Evolutionary conservation across 1,140 invertebrate genomes (phyloP).

Genomic region (Rhizoglyphus robini): DNA sequence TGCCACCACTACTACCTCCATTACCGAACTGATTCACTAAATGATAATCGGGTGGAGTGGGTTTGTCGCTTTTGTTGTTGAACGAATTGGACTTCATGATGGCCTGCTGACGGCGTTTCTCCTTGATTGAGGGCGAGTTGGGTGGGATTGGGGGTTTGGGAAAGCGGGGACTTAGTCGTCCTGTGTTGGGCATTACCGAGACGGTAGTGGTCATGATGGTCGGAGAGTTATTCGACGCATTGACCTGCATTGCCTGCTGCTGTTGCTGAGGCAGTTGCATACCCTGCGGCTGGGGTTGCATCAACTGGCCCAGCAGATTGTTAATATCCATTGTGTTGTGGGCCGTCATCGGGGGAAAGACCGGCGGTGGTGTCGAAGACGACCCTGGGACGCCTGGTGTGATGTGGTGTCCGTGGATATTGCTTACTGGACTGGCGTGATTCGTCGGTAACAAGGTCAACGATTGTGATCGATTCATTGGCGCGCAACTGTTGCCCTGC

Average conservation of each 20-base stretch:
- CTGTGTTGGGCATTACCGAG: background rate
- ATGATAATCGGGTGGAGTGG: too few species aligned
- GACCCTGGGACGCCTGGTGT: background rate
- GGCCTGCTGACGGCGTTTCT: background rate
- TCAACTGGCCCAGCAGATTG: background rate
- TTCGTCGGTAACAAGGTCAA: slow-evolving; percentile 3
- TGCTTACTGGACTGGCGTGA: background rate
- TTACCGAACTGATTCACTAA: too few species aligned
- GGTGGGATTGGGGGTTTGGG: slow-evolving; percentile 23
- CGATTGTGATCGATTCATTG: background rate
- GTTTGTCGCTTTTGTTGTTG: too few species aligned
- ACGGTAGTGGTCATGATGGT: background rate
- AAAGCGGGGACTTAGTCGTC: background rate
- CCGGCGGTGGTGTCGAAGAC: background rate
- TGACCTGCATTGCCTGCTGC: background rate
- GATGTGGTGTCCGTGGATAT: background rate
- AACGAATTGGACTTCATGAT: too few species aligned
- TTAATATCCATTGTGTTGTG: background rate
- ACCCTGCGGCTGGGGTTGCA: background rate
- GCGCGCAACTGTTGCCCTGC: background rate
- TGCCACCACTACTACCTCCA: background rate
- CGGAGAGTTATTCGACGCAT: background rate
- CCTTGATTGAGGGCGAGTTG: slow-evolving; percentile 19
- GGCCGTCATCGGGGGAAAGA: background rate
- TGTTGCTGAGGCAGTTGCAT: background rate